Evolutionary conservation across 2,113 vertebrate species (phyloP), one percentile per base, ranked within the genome.

Genomic region (Bubo scandiacus): DNA sequence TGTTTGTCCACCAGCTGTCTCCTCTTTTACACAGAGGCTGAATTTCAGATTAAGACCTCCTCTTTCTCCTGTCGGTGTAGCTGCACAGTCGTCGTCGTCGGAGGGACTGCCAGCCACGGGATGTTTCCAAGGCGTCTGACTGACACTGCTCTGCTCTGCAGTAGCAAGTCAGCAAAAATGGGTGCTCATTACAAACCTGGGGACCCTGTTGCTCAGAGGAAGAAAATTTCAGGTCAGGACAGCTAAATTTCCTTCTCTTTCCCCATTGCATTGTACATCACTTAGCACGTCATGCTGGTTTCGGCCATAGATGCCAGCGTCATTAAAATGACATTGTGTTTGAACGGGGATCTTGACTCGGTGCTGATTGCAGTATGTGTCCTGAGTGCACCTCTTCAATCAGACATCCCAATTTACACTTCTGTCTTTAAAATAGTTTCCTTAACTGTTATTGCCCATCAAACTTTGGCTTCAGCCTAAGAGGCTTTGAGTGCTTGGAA

Each of bases 281-380:
- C 57, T 70, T 22, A 30, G 21, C 42, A 45, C 4, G 5, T 74
- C 43, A 2, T 0, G 0, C 36, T 40, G 70, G 58, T n/a, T 62
- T 81, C 0, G 0, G 22, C 68, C 11, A 0, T 3, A 38, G 51
- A 7, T 81, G 23, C 49, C 73, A 30, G 23, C 0, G 0, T 38
- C 38, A 1, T 14, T 78, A 18, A 15, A 52, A 40, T 13, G 30
- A 62, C 21, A 2, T 13, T 9, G 61, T n/a, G 30, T 86, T 71
- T 70, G 73, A 54, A 32, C 0, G 2, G 51, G 63, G 26, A 40
- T 75, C 58, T 78, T 45, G 4, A 12, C 73, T 77, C 0, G 1
- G 21, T 15, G 4, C 59, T 30, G 38, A 30, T 30, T n/a, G 71
- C 23, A 23, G 65, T 40, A 5, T 20, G 20, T 71, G 57, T 49